Base-by-base conservation (phyloP, 1,140 invertebrate species). In the Zaprionus vittiger region DNA sequence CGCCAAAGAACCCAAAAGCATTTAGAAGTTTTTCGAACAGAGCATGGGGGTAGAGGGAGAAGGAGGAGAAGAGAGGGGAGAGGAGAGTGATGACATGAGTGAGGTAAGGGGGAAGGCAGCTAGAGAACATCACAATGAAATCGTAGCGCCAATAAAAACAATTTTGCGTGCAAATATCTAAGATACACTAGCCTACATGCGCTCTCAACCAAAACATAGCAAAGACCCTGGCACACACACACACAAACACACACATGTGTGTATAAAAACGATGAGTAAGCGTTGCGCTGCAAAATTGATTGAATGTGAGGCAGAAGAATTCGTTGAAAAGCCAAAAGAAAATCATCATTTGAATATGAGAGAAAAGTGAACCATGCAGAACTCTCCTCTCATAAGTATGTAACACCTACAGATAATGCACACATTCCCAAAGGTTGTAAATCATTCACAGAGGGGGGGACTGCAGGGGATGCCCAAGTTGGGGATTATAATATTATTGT, bases 131-230 rank as follows among this genome's bases (percentile, higher is more conserved):
- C 54, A 77, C 77, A 80, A 76, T 79, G 61, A 65, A 77, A 76
- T 55, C 52, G 55, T 56, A 81, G 79, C 73, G 67, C 22, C 70
- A 76, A 76, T 79, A 80, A 79, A 81, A 79, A 83, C 85, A 85
- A 90, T 92, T 92, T 92, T 91, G 91, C 91, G 91, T 92, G 91
- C 91, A 92, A 92, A 92, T 92, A 92, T 92, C 91, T 92, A 89
- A 92, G 91, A 92, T 92, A 92, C 84, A 92, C 91, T 92, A 92
- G 91, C 91, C 91, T 78, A 92, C 83, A 89, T 92, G 91, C 75
- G 86, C 91, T 91, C 77, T 92, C 91, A 92, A 92, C 86, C 91
- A 83, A 89, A 92, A 91, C 91, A 92, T 61, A 38, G 31, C 63
- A 83, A 92, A 92, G 91, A 92, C 91, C 91, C 91, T 92, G 91